phyloP scores from a whole-genome alignment of 2,113 vertebrate species.

The Piliocolobus tephrosceles region DNA sequence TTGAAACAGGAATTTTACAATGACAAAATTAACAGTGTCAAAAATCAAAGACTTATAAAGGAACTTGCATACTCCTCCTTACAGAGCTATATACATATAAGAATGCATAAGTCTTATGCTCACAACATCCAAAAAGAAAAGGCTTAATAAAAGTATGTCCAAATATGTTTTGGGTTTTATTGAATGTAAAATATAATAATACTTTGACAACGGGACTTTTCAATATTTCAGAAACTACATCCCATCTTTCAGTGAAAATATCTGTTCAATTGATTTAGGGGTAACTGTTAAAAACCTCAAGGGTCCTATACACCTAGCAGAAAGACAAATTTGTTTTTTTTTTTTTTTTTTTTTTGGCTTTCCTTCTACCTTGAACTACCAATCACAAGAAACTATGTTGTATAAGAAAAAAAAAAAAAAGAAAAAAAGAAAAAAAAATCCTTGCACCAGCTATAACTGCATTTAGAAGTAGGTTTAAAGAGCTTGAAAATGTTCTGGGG shows the following conservation, averaged over 20 bases:
- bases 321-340: neutral
- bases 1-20: neutral
- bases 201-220: slow-evolving; percentile 45
- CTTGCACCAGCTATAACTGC: neutral
- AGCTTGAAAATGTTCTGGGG: neutral
- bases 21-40: neutral
- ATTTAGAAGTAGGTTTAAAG: slow-evolving; percentile 2
- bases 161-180: neutral
- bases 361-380: neutral
- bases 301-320: neutral
- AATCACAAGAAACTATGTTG: neutral
- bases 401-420: neutral
- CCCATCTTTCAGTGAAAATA: slow-evolving; percentile 47
- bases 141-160: neutral
- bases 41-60: neutral
- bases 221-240: slow-evolving; percentile 55
- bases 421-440: neutral
- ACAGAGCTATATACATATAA: neutral
- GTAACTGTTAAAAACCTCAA: slow-evolving; percentile 43
- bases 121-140: slow-evolving; percentile 9
- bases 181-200: slow-evolving; percentile 42
- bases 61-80: neutral
- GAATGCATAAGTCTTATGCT: neutral
- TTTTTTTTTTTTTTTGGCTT: neutral
- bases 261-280: slow-evolving; percentile 49